Percentiles rank a stretch among this genome's conserved stretches.
phyloP scores from a whole-genome alignment of 2,113 vertebrate species.

The Hippopotamus amphibius region DNA sequence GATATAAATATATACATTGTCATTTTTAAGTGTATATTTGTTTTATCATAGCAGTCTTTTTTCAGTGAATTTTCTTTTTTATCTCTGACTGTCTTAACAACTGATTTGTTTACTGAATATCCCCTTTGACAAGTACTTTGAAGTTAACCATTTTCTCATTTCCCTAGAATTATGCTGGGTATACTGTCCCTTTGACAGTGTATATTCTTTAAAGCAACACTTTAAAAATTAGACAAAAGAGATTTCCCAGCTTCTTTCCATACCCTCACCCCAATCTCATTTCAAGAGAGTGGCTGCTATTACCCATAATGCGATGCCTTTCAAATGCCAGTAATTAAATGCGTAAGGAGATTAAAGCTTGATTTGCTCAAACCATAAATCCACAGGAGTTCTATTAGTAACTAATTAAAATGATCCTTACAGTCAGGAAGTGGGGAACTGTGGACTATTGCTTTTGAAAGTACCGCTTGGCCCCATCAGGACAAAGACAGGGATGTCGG shows the following conservation, averaged over 20 bases:
- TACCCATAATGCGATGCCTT: constrained; percentile 64
- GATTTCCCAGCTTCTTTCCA: constrained; percentile 48
- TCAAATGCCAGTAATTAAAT: constrained; percentile 69
- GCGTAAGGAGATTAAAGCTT: constrained; percentile 71
- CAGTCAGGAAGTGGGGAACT: constrained; percentile 43
- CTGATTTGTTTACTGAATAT: not conserved
- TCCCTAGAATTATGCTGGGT: constrained; percentile 18
- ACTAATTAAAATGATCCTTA: constrained; percentile 67
- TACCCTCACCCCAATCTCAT: not conserved
- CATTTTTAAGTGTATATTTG: constrained; percentile 35
- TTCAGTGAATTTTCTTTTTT: constrained; percentile 43
- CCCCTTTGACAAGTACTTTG: constrained; percentile 39
- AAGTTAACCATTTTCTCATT: constrained; percentile 44
- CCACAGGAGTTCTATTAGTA: constrained; percentile 74
- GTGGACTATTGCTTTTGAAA: constrained; percentile 50
- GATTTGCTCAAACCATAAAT: constrained; percentile 54
- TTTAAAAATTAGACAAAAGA: constrained; percentile 62
- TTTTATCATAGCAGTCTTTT: not conserved
- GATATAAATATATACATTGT: not conserved
- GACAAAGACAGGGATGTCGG: not conserved
- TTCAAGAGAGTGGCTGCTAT: constrained; percentile 32
- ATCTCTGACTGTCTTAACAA: constrained; percentile 38
- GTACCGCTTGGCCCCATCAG: not conserved
- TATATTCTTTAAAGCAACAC: constrained; percentile 5
- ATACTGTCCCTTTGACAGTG: constrained; percentile 34